Evolutionary conservation across 1,140 invertebrate species (phyloP).

Genomic region (Drosophila pandora): DNA sequence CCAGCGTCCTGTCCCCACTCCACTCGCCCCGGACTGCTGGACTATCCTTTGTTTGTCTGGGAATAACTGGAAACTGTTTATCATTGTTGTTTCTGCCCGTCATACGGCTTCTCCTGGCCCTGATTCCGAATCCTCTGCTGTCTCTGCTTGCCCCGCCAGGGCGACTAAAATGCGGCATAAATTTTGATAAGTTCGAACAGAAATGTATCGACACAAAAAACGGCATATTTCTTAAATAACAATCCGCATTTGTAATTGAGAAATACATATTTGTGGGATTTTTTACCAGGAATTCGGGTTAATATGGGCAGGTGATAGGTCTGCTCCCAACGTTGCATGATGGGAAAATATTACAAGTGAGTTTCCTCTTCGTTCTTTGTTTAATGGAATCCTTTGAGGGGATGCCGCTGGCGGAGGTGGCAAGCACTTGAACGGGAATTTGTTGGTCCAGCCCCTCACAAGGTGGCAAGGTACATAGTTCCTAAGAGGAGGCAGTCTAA

Average conservation of each 20-base stretch:
- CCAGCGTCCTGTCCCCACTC: slow-evolving; percentile 42
- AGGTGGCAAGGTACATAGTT: slow-evolving; percentile 17
- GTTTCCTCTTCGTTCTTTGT: slow-evolving; percentile 26
- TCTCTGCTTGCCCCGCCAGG: slow-evolving; percentile 1
- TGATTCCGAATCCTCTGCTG: not conserved
- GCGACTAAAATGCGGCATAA: slow-evolving; percentile 21
- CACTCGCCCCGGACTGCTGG: slow-evolving; percentile 1
- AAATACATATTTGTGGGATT: slow-evolving; percentile 48
- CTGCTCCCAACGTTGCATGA: slow-evolving; percentile 19
- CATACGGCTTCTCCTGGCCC: slow-evolving; percentile 35
- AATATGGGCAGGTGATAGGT: slow-evolving; percentile 65
- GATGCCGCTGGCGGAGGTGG: slow-evolving; percentile 28
- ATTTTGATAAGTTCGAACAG: slow-evolving; percentile 14
- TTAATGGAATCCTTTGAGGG: slow-evolving; percentile 30
- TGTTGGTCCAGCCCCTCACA: slow-evolving; percentile 6
- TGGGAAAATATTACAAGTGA: slow-evolving; percentile 59
- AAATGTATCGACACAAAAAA: slow-evolving; percentile 50
- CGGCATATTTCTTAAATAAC: slow-evolving; percentile 59
- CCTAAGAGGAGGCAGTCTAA: not conserved
- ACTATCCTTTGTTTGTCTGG: slow-evolving; percentile 68
- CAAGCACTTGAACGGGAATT: slow-evolving; percentile 24
- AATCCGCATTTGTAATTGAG: slow-evolving; percentile 66
- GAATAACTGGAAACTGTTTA: slow-evolving; percentile 77
- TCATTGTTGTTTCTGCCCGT: slow-evolving; percentile 66
- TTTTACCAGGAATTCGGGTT: slow-evolving; percentile 66